Conservation (phyloP, 1,140 invertebrate genomes). For the Drosophila malerkotliana region DNA sequence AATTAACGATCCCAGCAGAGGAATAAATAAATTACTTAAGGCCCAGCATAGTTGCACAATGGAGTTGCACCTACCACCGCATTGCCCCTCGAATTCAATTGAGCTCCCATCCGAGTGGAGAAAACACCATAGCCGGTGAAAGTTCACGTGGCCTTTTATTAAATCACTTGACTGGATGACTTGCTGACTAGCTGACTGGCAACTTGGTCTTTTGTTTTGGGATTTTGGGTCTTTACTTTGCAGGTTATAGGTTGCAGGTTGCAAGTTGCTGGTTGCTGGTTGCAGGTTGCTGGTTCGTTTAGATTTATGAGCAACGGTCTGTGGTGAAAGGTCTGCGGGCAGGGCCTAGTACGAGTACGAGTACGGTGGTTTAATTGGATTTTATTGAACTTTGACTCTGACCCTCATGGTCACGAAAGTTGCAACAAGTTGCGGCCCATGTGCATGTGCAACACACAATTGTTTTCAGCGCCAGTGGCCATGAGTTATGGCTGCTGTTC, state of each 20-base stretch:
- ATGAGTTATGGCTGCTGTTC: slow-evolving; percentile 43
- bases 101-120: slow-evolving; percentile 22
- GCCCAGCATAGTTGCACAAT: slow-evolving; percentile 42
- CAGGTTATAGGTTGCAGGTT: slow-evolving; percentile 11
- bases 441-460: slow-evolving; percentile 49
- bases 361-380: slow-evolving; percentile 73
- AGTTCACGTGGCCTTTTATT: slow-evolving; percentile 71
- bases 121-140: slow-evolving; percentile 45
- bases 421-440: slow-evolving; percentile 68
- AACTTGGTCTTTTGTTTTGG: slow-evolving; percentile 34
- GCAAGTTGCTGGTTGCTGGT: slow-evolving; percentile 39
- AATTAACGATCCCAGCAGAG: slow-evolving; percentile 42
- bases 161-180: slow-evolving; percentile 55
- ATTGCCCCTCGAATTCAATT: slow-evolving; percentile 54
- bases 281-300: slow-evolving; percentile 40
- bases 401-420: slow-evolving; percentile 71
- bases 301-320: slow-evolving; percentile 63
- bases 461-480: slow-evolving; percentile 33
- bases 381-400: slow-evolving; percentile 82
- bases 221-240: slow-evolving; percentile 24
- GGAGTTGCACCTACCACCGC: slow-evolving; percentile 6
- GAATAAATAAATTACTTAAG: slow-evolving; percentile 57
- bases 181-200: slow-evolving; percentile 28
- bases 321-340: slow-evolving; percentile 69
- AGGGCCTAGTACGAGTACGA: slow-evolving; percentile 18